A percentile compares a stretch with the other conserved stretches of the same genome.
phyloP scores from a whole-genome alignment of 2,113 vertebrate species.

The Lipophrys pholis region DNA sequence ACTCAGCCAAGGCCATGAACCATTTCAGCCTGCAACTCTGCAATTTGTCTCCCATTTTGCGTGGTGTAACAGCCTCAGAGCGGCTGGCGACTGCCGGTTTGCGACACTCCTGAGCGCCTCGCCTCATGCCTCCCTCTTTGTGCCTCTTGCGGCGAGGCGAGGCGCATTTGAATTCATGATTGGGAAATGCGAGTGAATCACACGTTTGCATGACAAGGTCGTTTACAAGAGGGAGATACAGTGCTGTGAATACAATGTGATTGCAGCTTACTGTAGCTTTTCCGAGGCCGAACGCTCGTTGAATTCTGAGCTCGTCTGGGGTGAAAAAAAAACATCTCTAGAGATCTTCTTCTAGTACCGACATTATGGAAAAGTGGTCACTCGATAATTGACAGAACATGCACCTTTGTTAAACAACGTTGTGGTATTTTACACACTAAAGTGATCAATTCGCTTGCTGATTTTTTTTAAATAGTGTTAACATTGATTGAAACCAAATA shows the following conservation, averaged over 20 bases:
- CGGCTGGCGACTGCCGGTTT: conserved; percentile 20
- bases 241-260: conserved; percentile 18
- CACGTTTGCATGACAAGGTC: conserved; percentile 4
- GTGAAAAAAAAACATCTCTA: neutral
- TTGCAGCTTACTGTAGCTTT: conserved; percentile 23
- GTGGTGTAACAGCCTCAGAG: conserved; percentile 59
- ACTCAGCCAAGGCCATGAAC: conserved; percentile 76
- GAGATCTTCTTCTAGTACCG: conserved; percentile 11
- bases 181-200: conserved; percentile 2
- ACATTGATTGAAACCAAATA: too few species aligned
- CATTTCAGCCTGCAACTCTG: conserved; percentile 72
- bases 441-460: too few species aligned
- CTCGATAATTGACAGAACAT: conserved; percentile 6
- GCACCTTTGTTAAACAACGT: neutral
- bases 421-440: too few species aligned
- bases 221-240: conserved; percentile 1
- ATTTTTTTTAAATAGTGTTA: too few species aligned
- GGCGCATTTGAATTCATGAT: conserved; percentile 16
- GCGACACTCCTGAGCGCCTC: conserved; percentile 15
- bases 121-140: neutral
- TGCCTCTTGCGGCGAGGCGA: neutral
- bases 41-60: conserved; percentile 72
- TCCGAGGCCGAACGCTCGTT: conserved; percentile 13
- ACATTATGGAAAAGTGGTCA: neutral
- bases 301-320: neutral